phyloP scores from a whole-genome alignment of 2,797 vertebrate species.

The Acomys russatus region DNA sequence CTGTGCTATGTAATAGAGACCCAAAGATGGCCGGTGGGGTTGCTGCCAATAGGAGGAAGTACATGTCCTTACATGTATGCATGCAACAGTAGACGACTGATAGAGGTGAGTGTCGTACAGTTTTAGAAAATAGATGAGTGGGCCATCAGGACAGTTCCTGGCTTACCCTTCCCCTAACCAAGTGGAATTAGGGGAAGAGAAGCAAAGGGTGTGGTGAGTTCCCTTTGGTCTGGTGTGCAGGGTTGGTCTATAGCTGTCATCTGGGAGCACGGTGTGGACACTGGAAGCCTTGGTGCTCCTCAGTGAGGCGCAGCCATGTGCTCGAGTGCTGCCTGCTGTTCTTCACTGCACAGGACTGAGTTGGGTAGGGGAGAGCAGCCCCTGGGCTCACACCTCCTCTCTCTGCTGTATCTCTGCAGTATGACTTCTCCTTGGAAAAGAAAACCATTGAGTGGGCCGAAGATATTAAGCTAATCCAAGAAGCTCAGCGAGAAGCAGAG shows the following conservation, averaged over 20 bases:
- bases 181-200: slow-evolving; percentile 20
- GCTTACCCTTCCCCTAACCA: neutral
- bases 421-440: slow-evolving; percentile 97
- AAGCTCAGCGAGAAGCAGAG: slow-evolving; percentile 92
- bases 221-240: neutral
- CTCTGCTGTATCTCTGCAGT: slow-evolving; percentile 89
- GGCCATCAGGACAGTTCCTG: neutral
- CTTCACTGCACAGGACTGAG: neutral
- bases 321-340: neutral
- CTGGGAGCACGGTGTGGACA: neutral
- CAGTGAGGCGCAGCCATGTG: neutral
- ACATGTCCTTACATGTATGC: neutral
- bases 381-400: slow-evolving; percentile 58
- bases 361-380: neutral
- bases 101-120: neutral
- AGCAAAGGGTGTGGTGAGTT: neutral
- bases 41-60: neutral
- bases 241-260: slow-evolving; percentile 2
- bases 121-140: slow-evolving; percentile 13
- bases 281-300: slow-evolving; percentile 19
- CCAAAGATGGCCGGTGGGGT: slow-evolving; percentile 2
- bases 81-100: neutral
- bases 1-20: slow-evolving; percentile 25
- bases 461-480: slow-evolving; percentile 93
- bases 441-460: slow-evolving; percentile 94